These are phyloP conservation scores for Myrmophylax atrothorax DNA, from an alignment of 2,113 vertebrate species.

Conservation along the genomic window DNA sequence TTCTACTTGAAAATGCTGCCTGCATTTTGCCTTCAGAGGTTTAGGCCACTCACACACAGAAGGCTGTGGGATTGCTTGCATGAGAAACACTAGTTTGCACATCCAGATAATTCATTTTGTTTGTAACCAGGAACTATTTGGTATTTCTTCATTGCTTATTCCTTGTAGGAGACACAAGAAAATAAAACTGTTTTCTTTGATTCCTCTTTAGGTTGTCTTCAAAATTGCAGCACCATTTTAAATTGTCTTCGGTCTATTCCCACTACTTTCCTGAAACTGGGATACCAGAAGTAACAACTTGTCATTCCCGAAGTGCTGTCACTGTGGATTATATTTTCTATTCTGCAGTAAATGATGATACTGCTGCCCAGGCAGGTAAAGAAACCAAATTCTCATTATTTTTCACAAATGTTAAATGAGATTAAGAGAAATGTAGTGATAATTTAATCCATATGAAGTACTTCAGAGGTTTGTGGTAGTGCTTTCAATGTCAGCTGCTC, in stretches of 20 bases:
- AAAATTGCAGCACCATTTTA: constrained; percentile 82
- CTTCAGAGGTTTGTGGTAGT: neutral
- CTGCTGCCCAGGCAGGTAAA: constrained; percentile 72
- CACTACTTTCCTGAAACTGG: constrained; percentile 82
- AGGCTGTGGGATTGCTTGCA: neutral
- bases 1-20: neutral
- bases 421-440: neutral
- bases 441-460: neutral
- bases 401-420: neutral
- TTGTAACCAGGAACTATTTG: neutral
- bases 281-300: constrained; percentile 91
- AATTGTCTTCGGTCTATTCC: constrained; percentile 87
- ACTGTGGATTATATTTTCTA: constrained; percentile 98
- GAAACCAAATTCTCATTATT: neutral
- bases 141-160: neutral
- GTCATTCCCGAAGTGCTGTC: constrained; percentile 87
- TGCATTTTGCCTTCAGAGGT: neutral
- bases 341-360: constrained; percentile 72
- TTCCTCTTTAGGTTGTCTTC: constrained; percentile 64
- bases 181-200: neutral
- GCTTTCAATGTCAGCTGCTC: neutral
- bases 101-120: neutral
- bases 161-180: neutral
- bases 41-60: neutral
- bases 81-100: neutral